Evolutionary conservation across 2,888 invertebrate genomes (phyloP).

Genomic region (Busseola fusca): DNA sequence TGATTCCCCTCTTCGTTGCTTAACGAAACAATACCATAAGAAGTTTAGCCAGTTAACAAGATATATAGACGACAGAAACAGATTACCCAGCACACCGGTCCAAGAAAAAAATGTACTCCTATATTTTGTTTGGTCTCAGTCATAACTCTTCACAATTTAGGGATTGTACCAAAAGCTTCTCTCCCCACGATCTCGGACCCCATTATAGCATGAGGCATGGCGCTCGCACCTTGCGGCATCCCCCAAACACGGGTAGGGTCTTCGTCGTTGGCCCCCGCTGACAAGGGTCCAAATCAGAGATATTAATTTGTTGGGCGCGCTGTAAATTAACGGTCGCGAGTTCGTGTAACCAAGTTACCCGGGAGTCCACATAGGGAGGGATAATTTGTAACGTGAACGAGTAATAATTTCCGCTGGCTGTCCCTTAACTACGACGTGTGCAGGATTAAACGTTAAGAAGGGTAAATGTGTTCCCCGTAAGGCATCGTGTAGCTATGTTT

Average conservation of each 20-base stretch:
- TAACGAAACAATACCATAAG: neutral
- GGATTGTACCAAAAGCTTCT: neutral
- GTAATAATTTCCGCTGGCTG: constrained; percentile 79
- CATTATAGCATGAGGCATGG: constrained; percentile 30
- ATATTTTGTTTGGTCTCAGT: neutral
- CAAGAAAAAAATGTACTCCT: neutral
- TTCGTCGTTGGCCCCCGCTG: constrained; percentile 74
- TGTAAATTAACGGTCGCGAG: constrained; percentile 86
- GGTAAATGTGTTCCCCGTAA: constrained; percentile 52
- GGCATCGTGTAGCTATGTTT: constrained; percentile 20
- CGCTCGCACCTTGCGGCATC: constrained; percentile 61
- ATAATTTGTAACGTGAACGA: constrained; percentile 83
- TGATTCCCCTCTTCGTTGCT: neutral
- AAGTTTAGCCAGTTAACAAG: neutral
- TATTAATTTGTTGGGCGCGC: constrained; percentile 87
- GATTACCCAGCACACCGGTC: neutral
- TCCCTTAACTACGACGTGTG: constrained; percentile 69
- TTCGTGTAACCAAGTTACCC: constrained; percentile 82
- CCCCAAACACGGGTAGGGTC: constrained; percentile 65
- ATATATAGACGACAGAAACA: neutral
- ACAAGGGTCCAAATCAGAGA: constrained; percentile 88
- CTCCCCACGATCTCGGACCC: constrained; percentile 25
- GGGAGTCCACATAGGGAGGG: constrained; percentile 70
- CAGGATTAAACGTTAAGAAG: constrained; percentile 66
- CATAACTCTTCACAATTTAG: neutral